These are phyloP conservation scores for Morpho helenor DNA, from an alignment of 2,888 invertebrate species.

Conservation along the genomic window DNA sequence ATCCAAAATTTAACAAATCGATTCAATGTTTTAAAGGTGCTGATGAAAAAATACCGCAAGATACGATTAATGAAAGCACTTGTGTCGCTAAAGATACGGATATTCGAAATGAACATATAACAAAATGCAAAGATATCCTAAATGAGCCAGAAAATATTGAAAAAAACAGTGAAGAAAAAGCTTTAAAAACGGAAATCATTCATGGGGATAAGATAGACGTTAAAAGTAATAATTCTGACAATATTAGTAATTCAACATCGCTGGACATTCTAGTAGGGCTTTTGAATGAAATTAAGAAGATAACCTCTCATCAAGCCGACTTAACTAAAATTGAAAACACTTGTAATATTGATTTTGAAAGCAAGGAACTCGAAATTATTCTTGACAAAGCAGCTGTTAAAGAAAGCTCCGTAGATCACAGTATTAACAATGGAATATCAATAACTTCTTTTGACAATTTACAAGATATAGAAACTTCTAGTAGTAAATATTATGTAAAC, in stretches of 20 bases:
- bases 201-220: background rate
- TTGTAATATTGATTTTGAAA: constrained; percentile 19
- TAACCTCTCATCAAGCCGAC: constrained; percentile 50
- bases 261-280: constrained; percentile 62
- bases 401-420: constrained; percentile 32
- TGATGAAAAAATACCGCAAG: background rate
- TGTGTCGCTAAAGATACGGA: too few species aligned
- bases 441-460: constrained; percentile 46
- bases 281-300: constrained; percentile 66
- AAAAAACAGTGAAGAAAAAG: background rate
- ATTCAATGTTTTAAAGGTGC: background rate
- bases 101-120: too few species aligned
- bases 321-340: constrained; percentile 29
- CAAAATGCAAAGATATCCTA: too few species aligned
- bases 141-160: background rate
- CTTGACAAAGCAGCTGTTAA: constrained; percentile 34
- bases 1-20: background rate
- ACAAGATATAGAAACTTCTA: constrained; percentile 41
- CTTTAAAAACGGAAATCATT: background rate
- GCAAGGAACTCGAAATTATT: constrained; percentile 38
- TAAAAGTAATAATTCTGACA: constrained; percentile 24
- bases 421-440: constrained; percentile 38
- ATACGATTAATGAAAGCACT: background rate
- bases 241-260: constrained; percentile 50
- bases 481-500: constrained; percentile 44